Evolutionary conservation across 2,888 invertebrate genomes (phyloP).

Genomic region (Lasioglossum pauxillum): DNA sequence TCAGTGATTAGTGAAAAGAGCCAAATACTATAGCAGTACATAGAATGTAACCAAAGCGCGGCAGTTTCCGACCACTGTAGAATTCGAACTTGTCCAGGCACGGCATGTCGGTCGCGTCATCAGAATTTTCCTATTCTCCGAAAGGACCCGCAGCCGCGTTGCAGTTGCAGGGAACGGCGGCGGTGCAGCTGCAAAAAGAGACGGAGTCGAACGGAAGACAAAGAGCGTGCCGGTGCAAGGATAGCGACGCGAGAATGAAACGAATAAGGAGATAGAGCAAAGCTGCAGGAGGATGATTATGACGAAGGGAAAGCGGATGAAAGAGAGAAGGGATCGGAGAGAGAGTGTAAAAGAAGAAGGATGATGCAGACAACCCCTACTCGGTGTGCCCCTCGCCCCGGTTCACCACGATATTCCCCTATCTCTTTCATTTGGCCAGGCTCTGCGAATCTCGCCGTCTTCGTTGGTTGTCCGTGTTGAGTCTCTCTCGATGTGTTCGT

Average conservation of each 20-base stretch:
- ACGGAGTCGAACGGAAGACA: constrained; percentile 49
- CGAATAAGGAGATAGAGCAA: constrained; percentile 50
- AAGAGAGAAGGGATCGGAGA: constrained; percentile 39
- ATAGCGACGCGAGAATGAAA: constrained; percentile 54
- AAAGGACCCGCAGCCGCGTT: background rate
- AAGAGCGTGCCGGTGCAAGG: constrained; percentile 48
- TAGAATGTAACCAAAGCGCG: no score
- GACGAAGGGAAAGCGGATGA: constrained; percentile 61
- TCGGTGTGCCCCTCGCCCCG: constrained; percentile 9
- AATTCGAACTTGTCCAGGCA: no score
- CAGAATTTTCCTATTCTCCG: background rate
- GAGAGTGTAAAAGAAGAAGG: constrained; percentile 41
- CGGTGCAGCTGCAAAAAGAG: background rate
- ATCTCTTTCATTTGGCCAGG: constrained; percentile 28
- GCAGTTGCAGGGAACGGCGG: background rate
- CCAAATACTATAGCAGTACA: no score
- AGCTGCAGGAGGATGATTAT: constrained; percentile 52
- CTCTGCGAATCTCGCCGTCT: constrained; percentile 27
- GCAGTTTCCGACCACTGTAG: no score
- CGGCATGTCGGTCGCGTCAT: background rate
- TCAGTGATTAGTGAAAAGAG: no score
- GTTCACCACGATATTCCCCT: background rate
- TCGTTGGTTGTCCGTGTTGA: constrained; percentile 5
- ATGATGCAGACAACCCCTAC: constrained; percentile 60
- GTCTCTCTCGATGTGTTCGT: constrained; percentile 9